These are phyloP conservation scores for Meloidogyne exigua DNA, from an alignment of 1,140 invertebrate genomes.

Conservation along the genomic window DNA sequence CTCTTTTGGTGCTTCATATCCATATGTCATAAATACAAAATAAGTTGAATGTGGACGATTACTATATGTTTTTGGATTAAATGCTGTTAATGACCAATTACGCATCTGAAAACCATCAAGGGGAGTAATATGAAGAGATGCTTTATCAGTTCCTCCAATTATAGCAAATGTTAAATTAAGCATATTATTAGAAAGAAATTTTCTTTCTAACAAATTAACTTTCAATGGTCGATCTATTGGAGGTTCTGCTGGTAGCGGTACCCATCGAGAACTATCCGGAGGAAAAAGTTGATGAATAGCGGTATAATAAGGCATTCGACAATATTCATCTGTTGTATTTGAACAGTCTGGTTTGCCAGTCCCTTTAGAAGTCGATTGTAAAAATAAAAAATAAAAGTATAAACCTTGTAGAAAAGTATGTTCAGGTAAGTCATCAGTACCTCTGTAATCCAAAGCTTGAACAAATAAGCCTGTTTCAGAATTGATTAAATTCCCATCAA, in stretches of 20 bases:
- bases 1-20: slow-evolving; percentile 48
- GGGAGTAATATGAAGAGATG: slow-evolving; percentile 60
- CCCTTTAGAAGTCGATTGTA: background rate
- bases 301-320: slow-evolving; percentile 61
- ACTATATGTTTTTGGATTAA: slow-evolving; percentile 46
- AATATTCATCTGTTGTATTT: slow-evolving; percentile 58
- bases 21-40: slow-evolving; percentile 62
- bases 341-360: slow-evolving; percentile 51
- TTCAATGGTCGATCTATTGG: slow-evolving; percentile 46
- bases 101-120: slow-evolving; percentile 51
- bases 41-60: slow-evolving; percentile 46
- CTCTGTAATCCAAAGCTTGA: slow-evolving; percentile 60
- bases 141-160: slow-evolving; percentile 47
- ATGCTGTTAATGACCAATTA: slow-evolving; percentile 56
- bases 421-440: slow-evolving; percentile 53
- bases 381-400: slow-evolving; percentile 3
- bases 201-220: slow-evolving; percentile 47
- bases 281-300: slow-evolving; percentile 61
- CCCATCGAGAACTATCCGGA: slow-evolving; percentile 53
- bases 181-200: slow-evolving; percentile 37
- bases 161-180: slow-evolving; percentile 55
- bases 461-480: slow-evolving; percentile 56
- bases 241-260: slow-evolving; percentile 53
- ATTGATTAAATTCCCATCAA: slow-evolving; percentile 36
- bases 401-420: slow-evolving; percentile 61